Evolutionary conservation across 2,888 invertebrate species (phyloP), one percentile per base, ranked within the genome.

Genomic region (Drosophila tanythrix): DNA sequence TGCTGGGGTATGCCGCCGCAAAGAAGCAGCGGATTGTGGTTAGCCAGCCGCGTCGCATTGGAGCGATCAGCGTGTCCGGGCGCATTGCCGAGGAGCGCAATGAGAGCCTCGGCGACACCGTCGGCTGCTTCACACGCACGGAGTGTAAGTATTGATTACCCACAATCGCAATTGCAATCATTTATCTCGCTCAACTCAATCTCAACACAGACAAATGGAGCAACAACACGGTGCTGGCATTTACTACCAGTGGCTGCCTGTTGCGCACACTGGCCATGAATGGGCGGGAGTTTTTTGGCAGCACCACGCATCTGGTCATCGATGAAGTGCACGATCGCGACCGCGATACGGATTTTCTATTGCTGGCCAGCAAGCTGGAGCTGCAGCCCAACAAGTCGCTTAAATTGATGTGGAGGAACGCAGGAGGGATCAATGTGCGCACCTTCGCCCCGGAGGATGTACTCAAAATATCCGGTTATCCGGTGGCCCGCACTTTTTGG

Each of bases 261-360:
- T 94, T 99, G 70, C 94, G 99, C 59, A 98, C 97, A 0, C 94
- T 99, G 66, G 97, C 98, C 96, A 95, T 95, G 3, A 96, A 97
- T 3, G 96, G 81, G 0, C 35, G 70, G 5, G 83, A 89, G 35
- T 80, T 92, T 6, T 92, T 93, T 35, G 74, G 72, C 1, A 87
- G 84, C 51, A 84, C 92, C 3, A 97, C 98, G 0, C 99, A 99
- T 92, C 94, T 97, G 51, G 95, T 97, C 60, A 95, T 99, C 88
- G 99, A 99, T 93, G 99, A 99, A 93, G 96, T 99, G 36, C 99
- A 99, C 93, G 99, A 99, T 92, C 95, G 99, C 0, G 98, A 99
- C 93, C 95, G 97, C 90, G 96, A 97, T 92, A 97, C 97, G 59
- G 99, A 99, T 93, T 99, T 99, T 93, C 94, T 99, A 51, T 94